Evolutionary conservation across 2,888 invertebrate genomes (phyloP), one percentile per base, ranked within the genome.

Genomic region (Diaphora mendica): DNA sequence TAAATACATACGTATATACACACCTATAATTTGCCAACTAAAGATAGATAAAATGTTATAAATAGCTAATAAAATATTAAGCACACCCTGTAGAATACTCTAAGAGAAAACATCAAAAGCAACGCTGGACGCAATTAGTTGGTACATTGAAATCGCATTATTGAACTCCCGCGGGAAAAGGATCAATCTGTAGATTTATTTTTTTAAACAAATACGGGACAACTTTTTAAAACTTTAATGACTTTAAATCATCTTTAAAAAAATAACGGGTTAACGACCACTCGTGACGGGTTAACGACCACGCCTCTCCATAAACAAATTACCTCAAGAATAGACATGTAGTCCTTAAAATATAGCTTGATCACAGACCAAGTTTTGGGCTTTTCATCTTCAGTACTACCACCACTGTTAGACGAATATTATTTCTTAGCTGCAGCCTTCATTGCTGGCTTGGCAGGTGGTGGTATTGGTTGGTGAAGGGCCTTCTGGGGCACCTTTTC

Each of bases 141-240:
- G 84, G 87, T 88, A 92, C 92, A 92, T 89, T 85, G 92, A 91
- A 93, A 92, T 90, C 88, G 91, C 92, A 92, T 93, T 93, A 91
- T 90, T 87, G 89, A 85, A 83, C 83, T 83, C 85, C 84, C 75
- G 84, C 77, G 73, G 85, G 89, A 88, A 91, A 91, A 89, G 86
- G 83, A 89, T 86, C 91, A 87, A 83, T 87, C 89, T 89, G 89
- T 90, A 85, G 82, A 70, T 74, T 87, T 39, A 35, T 68, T 87
- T 85, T 85, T 83, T 85, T 86, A 71, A 84, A 81, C n/a, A 81
- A 78, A 79, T 74, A 76, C 78, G 78, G 67, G 62, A 66, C 67
- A 75, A 76, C 59, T 73, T 79, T 76, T 26, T 64, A 68, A 74
- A 77, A 79, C 73, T 44, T 77, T 70, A 51, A 64, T 68, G 75